Evolutionary conservation across 2,797 vertebrate genomes (phyloP).

Genomic region (Enteromius mattozi): DNA sequence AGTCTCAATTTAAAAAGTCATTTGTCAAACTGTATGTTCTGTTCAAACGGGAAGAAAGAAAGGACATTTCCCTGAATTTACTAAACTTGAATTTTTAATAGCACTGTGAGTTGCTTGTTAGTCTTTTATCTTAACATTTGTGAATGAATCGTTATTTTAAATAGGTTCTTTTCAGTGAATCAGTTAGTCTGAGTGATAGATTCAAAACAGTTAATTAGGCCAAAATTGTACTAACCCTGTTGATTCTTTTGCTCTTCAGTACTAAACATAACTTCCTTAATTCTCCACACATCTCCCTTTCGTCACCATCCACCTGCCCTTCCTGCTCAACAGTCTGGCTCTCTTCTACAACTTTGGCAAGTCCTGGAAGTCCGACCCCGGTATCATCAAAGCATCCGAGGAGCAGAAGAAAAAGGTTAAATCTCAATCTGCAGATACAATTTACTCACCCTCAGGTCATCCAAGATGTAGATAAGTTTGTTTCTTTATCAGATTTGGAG

Average conservation of each 20-base stretch:
- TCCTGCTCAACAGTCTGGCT: slow-evolving; percentile 92
- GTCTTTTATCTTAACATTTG: not conserved
- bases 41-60: not conserved
- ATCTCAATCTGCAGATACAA: not conserved
- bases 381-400: slow-evolving; percentile 98
- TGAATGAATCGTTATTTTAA: not conserved
- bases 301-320: slow-evolving; percentile 93
- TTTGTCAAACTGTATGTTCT: not conserved
- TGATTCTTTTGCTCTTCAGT: not conserved
- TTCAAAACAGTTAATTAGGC: not conserved
- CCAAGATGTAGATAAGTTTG: not conserved
- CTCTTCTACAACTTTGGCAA: slow-evolving; percentile 99
- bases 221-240: not conserved
- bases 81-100: not conserved
- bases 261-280: slow-evolving; percentile 42
- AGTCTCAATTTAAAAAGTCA: not conserved
- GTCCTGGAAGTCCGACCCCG: slow-evolving; percentile 98
- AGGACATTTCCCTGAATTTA: not conserved
- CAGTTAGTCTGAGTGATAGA: not conserved
- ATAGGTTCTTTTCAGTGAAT: not conserved
- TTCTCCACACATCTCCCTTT: slow-evolving; percentile 89
- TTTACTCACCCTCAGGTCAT: not conserved
- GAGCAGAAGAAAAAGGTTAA: slow-evolving; percentile 99
- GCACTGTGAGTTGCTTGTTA: not conserved
- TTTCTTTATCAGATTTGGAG: not conserved